A percentile compares a stretch with the other conserved stretches of the same genome.
These are phyloP conservation scores for Malacoctenus gilli DNA, from an alignment of 2,797 vertebrate genomes.

Conservation along the genomic window DNA sequence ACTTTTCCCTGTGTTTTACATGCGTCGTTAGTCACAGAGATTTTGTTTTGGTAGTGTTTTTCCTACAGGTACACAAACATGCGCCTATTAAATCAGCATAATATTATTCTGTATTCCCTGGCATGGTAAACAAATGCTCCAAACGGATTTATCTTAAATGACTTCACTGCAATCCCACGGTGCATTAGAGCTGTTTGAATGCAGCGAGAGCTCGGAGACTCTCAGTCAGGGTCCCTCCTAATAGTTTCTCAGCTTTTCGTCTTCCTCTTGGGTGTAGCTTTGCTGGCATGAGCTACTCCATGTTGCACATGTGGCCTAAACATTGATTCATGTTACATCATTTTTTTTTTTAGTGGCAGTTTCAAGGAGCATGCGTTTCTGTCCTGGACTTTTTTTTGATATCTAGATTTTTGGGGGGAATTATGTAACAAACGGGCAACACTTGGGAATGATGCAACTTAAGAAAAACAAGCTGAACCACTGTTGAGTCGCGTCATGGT, in stretches of 20 bases:
- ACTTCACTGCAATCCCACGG: constrained; percentile 65
- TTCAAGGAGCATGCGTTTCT: constrained; percentile 26
- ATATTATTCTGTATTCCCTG: constrained; percentile 64
- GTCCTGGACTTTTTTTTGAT: constrained; percentile 21
- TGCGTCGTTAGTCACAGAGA: constrained; percentile 68
- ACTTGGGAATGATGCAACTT: constrained; percentile 38
- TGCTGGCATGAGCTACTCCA: constrained; percentile 21
- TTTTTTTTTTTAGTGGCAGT: constrained; percentile 32
- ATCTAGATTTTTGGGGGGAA: constrained; percentile 44
- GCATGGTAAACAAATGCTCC: constrained; percentile 69
- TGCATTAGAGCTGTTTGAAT: constrained; percentile 66
- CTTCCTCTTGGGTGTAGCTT: constrained; percentile 36
- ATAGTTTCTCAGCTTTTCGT: constrained; percentile 43
- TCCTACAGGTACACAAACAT: constrained; percentile 66
- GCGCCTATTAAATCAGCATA: constrained; percentile 69
- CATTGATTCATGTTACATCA: constrained; percentile 61
- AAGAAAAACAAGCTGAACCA: constrained; percentile 10
- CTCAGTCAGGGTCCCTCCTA: constrained; percentile 29
- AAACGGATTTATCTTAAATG: constrained; percentile 67
- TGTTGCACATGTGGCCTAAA: constrained; percentile 29
- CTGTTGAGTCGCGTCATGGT: constrained; percentile 3
- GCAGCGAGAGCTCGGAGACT: constrained; percentile 40
- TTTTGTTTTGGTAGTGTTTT: constrained; percentile 58
- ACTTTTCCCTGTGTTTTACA: constrained; percentile 54
- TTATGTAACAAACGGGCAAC: constrained; percentile 59